A percentile compares a stretch with the other conserved stretches of the same genome.
Conservation (phyloP, 2,797 vertebrate genomes). For the Echiichthys vipera region DNA sequence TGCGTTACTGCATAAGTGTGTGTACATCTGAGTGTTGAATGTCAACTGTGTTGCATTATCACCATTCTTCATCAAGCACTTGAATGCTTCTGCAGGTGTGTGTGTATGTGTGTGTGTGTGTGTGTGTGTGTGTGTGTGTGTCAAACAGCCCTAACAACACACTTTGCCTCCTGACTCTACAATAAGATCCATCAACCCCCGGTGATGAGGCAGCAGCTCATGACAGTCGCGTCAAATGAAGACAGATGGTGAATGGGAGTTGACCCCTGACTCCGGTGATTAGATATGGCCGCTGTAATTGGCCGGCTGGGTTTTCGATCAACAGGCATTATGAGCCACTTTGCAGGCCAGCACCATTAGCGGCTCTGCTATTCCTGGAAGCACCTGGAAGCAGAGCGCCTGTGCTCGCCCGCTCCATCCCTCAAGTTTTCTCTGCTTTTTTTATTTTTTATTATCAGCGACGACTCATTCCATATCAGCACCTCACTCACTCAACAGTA, state of each 20-base stretch:
- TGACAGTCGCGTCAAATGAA: conserved; percentile 62
- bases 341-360: conserved; percentile 66
- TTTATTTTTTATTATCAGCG: conserved; percentile 20
- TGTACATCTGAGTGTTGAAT: conserved; percentile 5
- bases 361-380: conserved; percentile 65
- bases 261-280: conserved; percentile 72
- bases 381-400: conserved; percentile 59
- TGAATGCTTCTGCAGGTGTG: conserved; percentile 5
- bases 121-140: conserved; percentile 5
- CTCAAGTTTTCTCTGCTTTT: conserved; percentile 21
- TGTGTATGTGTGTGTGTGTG: not conserved
- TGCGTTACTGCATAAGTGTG: not conserved
- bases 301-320: conserved; percentile 77
- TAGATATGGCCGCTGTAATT: conserved; percentile 77
- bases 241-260: conserved; percentile 58
- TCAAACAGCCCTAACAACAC: not conserved
- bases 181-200: conserved; percentile 11
- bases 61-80: conserved; percentile 1
- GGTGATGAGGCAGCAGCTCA: conserved; percentile 38
- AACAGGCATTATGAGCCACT: conserved; percentile 71
- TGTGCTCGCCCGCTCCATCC: conserved; percentile 21
- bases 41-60: conserved; percentile 43
- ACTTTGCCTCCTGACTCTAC: conserved; percentile 7
- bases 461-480: conserved; percentile 21
- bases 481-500: conserved; percentile 26